Evolutionary conservation across 2,888 invertebrate genomes (phyloP).

Genomic region (Drosophila neonasuta): DNA sequence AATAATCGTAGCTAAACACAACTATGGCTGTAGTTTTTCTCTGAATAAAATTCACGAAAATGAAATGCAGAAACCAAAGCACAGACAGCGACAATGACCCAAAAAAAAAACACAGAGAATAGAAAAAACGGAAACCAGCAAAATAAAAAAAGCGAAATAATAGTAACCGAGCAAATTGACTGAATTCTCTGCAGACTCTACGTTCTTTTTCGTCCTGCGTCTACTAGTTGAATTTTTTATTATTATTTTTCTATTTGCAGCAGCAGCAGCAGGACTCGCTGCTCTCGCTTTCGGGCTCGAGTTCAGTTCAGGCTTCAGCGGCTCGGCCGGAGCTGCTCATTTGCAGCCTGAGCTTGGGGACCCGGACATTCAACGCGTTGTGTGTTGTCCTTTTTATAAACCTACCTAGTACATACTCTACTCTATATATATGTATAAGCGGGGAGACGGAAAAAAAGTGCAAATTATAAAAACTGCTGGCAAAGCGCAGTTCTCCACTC

Average conservation of each 20-base stretch:
- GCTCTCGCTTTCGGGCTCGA: neutral
- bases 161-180: conserved; percentile 61
- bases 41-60: conserved; percentile 46
- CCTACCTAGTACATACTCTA: neutral
- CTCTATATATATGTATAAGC: conserved; percentile 1
- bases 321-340: conserved; percentile 61
- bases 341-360: conserved; percentile 64
- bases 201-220: conserved; percentile 25
- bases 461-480: conserved; percentile 77
- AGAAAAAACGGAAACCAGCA: neutral
- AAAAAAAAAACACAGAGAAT: conserved; percentile 24
- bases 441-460: conserved; percentile 49
- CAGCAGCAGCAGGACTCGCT: neutral
- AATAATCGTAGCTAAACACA: conserved; percentile 22
- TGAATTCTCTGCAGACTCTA: conserved; percentile 64
- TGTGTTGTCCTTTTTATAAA: conserved; percentile 11
- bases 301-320: conserved; percentile 49
- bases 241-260: conserved; percentile 69
- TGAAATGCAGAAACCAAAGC: conserved; percentile 31
- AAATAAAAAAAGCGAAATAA: conserved; percentile 2
- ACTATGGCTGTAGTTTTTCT: conserved; percentile 24
- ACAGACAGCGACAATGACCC: conserved; percentile 42
- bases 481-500: conserved; percentile 68
- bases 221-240: conserved; percentile 58
- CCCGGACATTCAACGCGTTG: conserved; percentile 1